Evolutionary conservation across 2,797 vertebrate genomes (phyloP).

Genomic region (Propithecus perrieri): DNA sequence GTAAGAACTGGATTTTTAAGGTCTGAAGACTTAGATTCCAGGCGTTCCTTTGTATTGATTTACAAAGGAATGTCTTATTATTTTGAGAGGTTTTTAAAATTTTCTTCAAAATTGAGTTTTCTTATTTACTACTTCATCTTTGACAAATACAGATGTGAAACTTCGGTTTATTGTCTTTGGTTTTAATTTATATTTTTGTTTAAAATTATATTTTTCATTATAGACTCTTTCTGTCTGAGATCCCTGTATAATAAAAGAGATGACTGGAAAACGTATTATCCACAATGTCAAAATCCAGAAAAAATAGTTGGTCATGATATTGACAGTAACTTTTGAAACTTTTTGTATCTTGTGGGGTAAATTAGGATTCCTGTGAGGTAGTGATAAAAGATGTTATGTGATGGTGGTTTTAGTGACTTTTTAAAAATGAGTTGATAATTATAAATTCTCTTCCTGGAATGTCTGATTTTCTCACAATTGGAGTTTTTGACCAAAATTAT

Average conservation of each 20-base stretch:
- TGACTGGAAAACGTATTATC: background rate
- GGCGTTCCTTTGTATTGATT: slow-evolving; percentile 10
- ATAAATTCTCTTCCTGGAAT: background rate
- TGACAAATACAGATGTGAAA: slow-evolving; percentile 1
- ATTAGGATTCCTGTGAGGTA: background rate
- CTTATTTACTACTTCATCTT: slow-evolving; percentile 31
- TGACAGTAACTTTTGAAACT: background rate
- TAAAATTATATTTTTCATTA: background rate
- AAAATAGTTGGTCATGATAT: background rate
- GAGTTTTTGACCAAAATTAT: slow-evolving; percentile 33
- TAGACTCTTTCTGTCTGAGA: background rate
- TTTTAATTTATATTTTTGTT: slow-evolving; percentile 29
- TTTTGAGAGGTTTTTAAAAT: background rate
- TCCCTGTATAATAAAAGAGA: background rate
- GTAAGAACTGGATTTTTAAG: background rate
- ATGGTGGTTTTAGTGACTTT: background rate
- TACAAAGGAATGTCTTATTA: slow-evolving; percentile 2
- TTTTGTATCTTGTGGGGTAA: background rate
- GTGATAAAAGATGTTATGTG: background rate
- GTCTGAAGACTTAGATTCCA: background rate
- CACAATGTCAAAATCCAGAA: background rate
- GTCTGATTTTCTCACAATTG: background rate
- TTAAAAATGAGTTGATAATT: background rate
- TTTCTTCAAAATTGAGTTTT: slow-evolving; percentile 44
- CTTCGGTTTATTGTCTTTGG: slow-evolving; percentile 14